Evolutionary conservation across 1,140 invertebrate genomes (phyloP), one percentile per base, ranked within the genome.

Genomic region (Drosophila sulfurigaster): DNA sequence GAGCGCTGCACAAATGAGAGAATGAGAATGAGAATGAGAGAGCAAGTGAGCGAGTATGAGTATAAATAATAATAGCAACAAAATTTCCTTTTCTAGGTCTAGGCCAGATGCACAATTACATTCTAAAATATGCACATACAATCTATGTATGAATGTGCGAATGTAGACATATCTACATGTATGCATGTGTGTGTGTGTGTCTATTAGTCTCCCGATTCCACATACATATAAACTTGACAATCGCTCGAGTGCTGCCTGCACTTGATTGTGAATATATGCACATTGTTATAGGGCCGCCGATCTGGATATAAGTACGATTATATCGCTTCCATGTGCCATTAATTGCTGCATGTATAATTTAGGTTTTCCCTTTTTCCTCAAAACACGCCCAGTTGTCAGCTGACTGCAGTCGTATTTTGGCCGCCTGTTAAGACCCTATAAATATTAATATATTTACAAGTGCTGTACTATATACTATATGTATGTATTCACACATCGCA

Each of bases 51-150:
- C 68, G 69, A 74, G 48, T 54, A 20, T 13, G 43, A 78, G 62
- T 81, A 75, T 68, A 75, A 78, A 87, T 91, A 89, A 90, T 90
- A 89, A 89, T 81, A 91, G 81, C 91, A 92, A 91, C 79, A 91
- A 91, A 92, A 91, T 92, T 91, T 92, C 88, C 91, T 91, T 92
- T 92, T 92, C 91, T 92, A 92, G 91, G 91, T 92, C 91, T 92
- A 92, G 91, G 91, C 88, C 91, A 92, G 85, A 87, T 81, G 81
- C 82, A 91, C 91, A 92, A 92, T 92, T 89, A 91, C 91, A 92
- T 92, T 91, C 91, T 91, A 91, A 92, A 91, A 91, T 89, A 85
- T 79, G 81, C 81, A 91, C 81, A 82, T 68, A 88, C 68, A 71
- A 60, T 65, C 15, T 71, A 57, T 51, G 51, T 54, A 25, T 35